Evolutionary conservation across 2,797 vertebrate genomes (phyloP), one percentile per base, ranked within the genome.

Genomic region (Sebastes aleutianus): DNA sequence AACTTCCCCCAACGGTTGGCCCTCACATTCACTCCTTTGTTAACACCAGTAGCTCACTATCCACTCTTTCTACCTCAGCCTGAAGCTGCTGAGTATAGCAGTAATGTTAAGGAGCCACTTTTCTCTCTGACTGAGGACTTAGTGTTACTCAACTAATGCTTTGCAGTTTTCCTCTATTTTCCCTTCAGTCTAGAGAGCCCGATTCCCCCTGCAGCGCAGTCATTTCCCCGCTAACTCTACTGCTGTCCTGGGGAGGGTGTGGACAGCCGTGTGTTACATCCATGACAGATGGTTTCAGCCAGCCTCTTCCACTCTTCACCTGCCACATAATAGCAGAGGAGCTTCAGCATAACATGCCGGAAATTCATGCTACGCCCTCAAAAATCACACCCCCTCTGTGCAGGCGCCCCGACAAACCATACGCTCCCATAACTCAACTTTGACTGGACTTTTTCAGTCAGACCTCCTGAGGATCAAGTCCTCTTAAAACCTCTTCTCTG

Each of bases 211-310:
- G 56, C 58, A 24, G 22, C 4, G 11, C 36, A 57, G 75, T 63
- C 22, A 76, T 53, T 54, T 65, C 36, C 56, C 64, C 29, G 74
- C 72, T 50, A 20, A 56, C 39, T 47, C 57, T 6, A 4, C 59
- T 26, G 71, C 18, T 53, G 67, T 80, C 61, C 11, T 5, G 58
- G 10, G 62, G 57, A 24, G 74, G 78, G 77, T 13, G 69, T 53
- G 62, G 74, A 86, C 83, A 68, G 86, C 16, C 86, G 81, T 87
- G 82, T 67, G 82, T 43, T 76, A 11, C 39, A 24, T 31, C 68
- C 13, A 24, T 59, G 79, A 86, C 89, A 90, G 85, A 88, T 92
- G 91, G 83, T 53, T 16, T 2, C 5, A 6, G 8, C 36, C 77
- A 11, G 59, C 65, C 74, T 32, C 72, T 50, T 74, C 70, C 68